Base-by-base conservation (phyloP, 1,140 invertebrate species). In the Elymnias hypermnestra region DNA sequence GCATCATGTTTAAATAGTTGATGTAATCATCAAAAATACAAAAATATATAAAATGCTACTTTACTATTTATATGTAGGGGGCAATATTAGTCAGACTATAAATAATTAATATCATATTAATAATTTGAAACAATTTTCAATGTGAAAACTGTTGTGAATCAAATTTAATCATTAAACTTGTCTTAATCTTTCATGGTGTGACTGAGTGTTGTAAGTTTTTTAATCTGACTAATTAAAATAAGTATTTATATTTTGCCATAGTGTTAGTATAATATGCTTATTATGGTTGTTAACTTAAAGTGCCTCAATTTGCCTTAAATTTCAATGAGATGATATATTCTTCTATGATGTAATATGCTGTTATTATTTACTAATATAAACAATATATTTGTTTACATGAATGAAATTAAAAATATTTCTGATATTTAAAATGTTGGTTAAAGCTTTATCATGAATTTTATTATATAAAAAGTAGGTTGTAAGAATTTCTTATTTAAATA, bases 261-360 rank as follows among this genome's bases (percentile, higher is more conserved):
- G 49, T 44, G 37, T 63, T 58, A 58, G 17, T 37, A 26, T 40
- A 53, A 56, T 43, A 46, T 56, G 65, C 61, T 72, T 72, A 53
- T 53, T 54, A 42, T 14, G 28, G 37, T 52, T 51, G 68, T 67
- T 75, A 65, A 69, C 64, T 63, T 61, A 63, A n/a, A 76, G 79
- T 83, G 77, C 79, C 77, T 83, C 64, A 69, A 62, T 64, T 53
- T 79, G 79, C 77, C 79, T 83, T 82, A 74, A 63, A 61, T 37
- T 49, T 54, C 57, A 42, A 36, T 42, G 49, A 39, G 50, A 38
- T 23, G 33, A 64, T 53, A 54, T 65, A 58, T 62, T 59, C 50
- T 63, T 57, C 50, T 60, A 57, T 47, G n/a, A 21, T 53, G 51
- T 26, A 10, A 36, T 12, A 19, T 36, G 52, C 45, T 61, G 52